Percentiles rank a stretch among this genome's conserved stretches.
Conservation (phyloP, 2,797 vertebrate genomes). For the Emydoidea blandingii region DNA sequence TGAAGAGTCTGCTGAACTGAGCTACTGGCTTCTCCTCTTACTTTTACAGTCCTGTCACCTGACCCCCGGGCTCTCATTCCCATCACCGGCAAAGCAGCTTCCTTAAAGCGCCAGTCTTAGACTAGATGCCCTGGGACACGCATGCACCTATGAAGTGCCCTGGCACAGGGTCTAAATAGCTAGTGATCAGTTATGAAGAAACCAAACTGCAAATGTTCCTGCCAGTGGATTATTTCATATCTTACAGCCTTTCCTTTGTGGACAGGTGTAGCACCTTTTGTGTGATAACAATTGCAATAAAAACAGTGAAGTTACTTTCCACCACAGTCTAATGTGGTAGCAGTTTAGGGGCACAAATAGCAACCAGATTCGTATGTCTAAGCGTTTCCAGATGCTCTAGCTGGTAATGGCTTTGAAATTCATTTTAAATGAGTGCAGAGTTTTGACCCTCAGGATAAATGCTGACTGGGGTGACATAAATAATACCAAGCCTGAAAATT, state of each 20-base stretch:
- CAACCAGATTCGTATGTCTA: constrained; percentile 50
- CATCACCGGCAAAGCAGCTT: neutral
- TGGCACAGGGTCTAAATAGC: neutral
- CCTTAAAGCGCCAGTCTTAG: neutral
- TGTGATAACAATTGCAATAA: constrained; percentile 4
- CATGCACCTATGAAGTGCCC: neutral
- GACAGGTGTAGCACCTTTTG: constrained; percentile 11
- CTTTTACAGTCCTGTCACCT: neutral
- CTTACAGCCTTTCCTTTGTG: neutral
- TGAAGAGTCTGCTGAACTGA: neutral
- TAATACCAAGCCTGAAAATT: constrained; percentile 65
- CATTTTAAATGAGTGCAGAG: constrained; percentile 63
- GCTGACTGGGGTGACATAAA: constrained; percentile 65
- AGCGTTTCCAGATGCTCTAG: constrained; percentile 77
- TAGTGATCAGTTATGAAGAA: neutral
- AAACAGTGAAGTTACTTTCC: neutral
- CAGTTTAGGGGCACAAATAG: constrained; percentile 53
- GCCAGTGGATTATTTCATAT: neutral
- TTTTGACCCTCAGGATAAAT: constrained; percentile 74
- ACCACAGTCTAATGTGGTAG: neutral
- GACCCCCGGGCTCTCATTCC: neutral
- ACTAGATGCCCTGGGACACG: neutral
- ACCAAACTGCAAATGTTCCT: neutral
- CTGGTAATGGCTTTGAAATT: constrained; percentile 77
- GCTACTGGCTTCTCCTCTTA: neutral